Conservation (phyloP, 2,888 invertebrate species). For the Argynnis bischoffii region DNA sequence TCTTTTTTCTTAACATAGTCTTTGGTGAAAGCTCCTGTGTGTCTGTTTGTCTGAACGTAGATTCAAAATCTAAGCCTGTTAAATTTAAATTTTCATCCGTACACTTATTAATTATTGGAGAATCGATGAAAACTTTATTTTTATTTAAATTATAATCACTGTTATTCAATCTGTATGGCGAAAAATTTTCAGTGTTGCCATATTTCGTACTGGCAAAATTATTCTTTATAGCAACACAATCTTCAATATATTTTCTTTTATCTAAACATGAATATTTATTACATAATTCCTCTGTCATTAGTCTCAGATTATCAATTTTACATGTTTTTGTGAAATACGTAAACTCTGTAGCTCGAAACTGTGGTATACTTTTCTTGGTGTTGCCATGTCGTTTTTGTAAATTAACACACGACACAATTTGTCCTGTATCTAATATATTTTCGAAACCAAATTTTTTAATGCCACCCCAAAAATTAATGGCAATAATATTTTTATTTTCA, state of each 20-base stretch:
- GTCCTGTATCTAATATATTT: slow-evolving; percentile 82
- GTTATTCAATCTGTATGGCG: slow-evolving; percentile 62
- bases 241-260: slow-evolving; percentile 54
- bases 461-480: slow-evolving; percentile 82
- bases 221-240: slow-evolving; percentile 61
- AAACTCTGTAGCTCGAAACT: slow-evolving; percentile 84
- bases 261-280: slow-evolving; percentile 50
- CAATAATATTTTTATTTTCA: slow-evolving; percentile 74
- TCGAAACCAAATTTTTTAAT: slow-evolving; percentile 73
- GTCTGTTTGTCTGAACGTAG: slow-evolving; percentile 64
- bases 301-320: slow-evolving; percentile 72
- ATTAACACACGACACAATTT: slow-evolving; percentile 83
- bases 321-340: slow-evolving; percentile 84
- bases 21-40: slow-evolving; percentile 58
- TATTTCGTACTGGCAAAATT: slow-evolving; percentile 50
- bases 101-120: slow-evolving; percentile 50
- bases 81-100: slow-evolving; percentile 60
- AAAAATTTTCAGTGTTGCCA: slow-evolving; percentile 51
- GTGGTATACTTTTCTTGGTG: slow-evolving; percentile 76
- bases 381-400: slow-evolving; percentile 83
- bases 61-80: slow-evolving; percentile 73
- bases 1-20: slow-evolving; percentile 55
- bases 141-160: slow-evolving; percentile 56
- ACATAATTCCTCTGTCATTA: slow-evolving; percentile 71
- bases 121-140: slow-evolving; percentile 62